These are phyloP conservation scores for Silurus aristotelis DNA, from an alignment of 2,797 vertebrate species.

Conservation along the genomic window DNA sequence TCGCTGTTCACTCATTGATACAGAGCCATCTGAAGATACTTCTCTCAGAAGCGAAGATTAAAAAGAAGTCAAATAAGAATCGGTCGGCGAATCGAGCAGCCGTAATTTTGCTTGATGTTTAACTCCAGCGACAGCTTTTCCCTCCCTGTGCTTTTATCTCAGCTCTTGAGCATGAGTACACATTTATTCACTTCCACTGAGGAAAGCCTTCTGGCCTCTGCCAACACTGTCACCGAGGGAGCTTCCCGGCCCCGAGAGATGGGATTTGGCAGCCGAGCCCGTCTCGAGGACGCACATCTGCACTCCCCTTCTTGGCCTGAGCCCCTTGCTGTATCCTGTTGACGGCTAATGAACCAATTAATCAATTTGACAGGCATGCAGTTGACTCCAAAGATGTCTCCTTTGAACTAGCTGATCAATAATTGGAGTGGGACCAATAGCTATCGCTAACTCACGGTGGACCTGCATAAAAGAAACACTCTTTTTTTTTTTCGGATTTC, in stretches of 20 bases:
- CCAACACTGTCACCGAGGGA: slow-evolving; percentile 51
- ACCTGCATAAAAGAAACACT: slow-evolving; percentile 2
- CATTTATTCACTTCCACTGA: slow-evolving; percentile 54
- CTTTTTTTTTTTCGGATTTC: neutral
- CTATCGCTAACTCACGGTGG: slow-evolving; percentile 20
- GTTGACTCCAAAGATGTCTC: slow-evolving; percentile 37
- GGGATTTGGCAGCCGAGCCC: slow-evolving; percentile 49
- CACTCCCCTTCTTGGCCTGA: slow-evolving; percentile 48
- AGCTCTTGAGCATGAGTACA: slow-evolving; percentile 50
- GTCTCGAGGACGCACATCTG: slow-evolving; percentile 60
- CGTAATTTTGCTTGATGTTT: slow-evolving; percentile 50
- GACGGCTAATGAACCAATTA: slow-evolving; percentile 53
- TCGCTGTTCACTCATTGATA: neutral
- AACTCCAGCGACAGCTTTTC: slow-evolving; percentile 40
- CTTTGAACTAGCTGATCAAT: slow-evolving; percentile 33
- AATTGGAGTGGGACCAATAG: slow-evolving; percentile 5
- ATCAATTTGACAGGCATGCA: slow-evolving; percentile 50
- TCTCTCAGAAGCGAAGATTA: neutral
- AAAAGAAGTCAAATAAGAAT: slow-evolving; percentile 35
- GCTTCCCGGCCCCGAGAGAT: slow-evolving; percentile 51
- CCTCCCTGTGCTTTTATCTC: slow-evolving; percentile 49
- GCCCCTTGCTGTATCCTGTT: slow-evolving; percentile 46
- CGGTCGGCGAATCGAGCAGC: slow-evolving; percentile 30
- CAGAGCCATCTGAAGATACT: slow-evolving; percentile 25
- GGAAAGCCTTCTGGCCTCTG: slow-evolving; percentile 57